Percentiles rank a stretch among this genome's conserved stretches.
Evolutionary conservation across 2,797 vertebrate species (phyloP).

Genomic region (Xenopus petersii): DNA sequence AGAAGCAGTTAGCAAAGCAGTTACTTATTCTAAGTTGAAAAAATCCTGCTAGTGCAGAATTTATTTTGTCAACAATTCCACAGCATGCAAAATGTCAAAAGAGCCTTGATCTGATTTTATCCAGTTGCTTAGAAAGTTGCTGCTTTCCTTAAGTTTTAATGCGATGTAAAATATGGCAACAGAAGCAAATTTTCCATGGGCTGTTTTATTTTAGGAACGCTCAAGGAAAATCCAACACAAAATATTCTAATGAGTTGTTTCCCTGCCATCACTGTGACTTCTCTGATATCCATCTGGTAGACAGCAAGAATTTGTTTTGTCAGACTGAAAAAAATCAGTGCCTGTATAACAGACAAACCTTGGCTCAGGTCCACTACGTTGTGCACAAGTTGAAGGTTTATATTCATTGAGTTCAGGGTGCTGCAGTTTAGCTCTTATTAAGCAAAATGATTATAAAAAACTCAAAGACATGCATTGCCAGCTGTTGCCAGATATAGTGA

Average conservation of each 20-base stretch:
- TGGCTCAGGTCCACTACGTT: neutral
- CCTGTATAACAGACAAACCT: slow-evolving; percentile 4
- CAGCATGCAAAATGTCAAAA: slow-evolving; percentile 27
- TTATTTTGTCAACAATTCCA: too few relatives aligned
- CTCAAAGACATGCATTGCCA: slow-evolving; percentile 35
- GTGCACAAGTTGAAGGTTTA: slow-evolving; percentile 2
- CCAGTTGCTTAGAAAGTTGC: slow-evolving; percentile 18
- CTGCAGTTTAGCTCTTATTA: slow-evolving; percentile 16
- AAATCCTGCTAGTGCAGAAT: too few relatives aligned
- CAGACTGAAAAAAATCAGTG: slow-evolving; percentile 27
- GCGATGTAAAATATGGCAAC: neutral
- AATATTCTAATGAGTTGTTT: slow-evolving; percentile 6
- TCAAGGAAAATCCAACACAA: neutral
- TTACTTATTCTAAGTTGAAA: too few relatives aligned
- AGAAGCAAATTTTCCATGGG: slow-evolving; percentile 14
- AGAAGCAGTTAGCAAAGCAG: too few relatives aligned
- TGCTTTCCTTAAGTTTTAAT: slow-evolving; percentile 11
- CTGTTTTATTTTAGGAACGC: too few relatives aligned
- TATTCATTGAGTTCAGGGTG: neutral
- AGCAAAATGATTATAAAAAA: neutral
- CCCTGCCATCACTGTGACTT: slow-evolving; percentile 10
- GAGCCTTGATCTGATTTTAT: slow-evolving; percentile 32
- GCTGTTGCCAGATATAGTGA: slow-evolving; percentile 27
- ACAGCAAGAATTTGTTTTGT: neutral
- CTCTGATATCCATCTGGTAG: slow-evolving; percentile 5